These are phyloP conservation scores for Bombus superbus DNA, from an alignment of 1,140 invertebrate species.

Conservation along the genomic window DNA sequence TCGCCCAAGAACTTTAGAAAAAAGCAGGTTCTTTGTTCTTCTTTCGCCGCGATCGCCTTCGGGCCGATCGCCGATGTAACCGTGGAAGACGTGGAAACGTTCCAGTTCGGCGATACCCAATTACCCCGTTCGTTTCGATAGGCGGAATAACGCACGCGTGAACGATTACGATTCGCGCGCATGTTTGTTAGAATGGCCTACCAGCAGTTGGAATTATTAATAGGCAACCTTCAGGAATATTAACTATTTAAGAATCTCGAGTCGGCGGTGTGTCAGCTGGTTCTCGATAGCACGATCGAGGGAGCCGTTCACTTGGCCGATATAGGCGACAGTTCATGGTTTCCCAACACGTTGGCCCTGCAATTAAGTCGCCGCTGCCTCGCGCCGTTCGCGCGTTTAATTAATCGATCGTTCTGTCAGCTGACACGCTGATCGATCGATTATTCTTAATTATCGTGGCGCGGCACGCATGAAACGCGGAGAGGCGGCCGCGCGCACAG, in stretches of 20 bases:
- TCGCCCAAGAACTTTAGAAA: too few relatives aligned
- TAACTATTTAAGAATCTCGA: constrained; percentile 74
- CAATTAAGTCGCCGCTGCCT: constrained; percentile 44
- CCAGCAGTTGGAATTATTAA: constrained; percentile 72
- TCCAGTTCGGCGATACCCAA: not conserved
- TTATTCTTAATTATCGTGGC: constrained; percentile 39
- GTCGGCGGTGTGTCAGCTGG: constrained; percentile 46
- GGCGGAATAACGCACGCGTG: constrained; percentile 39
- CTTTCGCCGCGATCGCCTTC: too few relatives aligned
- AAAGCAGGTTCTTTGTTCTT: too few relatives aligned
- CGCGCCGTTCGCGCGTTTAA: constrained; percentile 26
- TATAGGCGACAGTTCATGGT: constrained; percentile 54
- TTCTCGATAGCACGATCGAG: constrained; percentile 38
- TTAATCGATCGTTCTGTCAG: constrained; percentile 37
- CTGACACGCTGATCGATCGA: constrained; percentile 28
- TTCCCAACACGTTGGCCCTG: constrained; percentile 59
- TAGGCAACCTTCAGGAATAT: constrained; percentile 80
- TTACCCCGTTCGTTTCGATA: constrained; percentile 35
- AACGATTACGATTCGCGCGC: constrained; percentile 44
- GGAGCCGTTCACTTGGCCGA: constrained; percentile 67
- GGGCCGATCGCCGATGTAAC: not conserved
- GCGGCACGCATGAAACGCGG: constrained; percentile 11
- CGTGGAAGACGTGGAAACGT: not conserved
- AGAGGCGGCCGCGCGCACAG: not conserved
- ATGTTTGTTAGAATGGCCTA: constrained; percentile 72